These are phyloP conservation scores for Carpatolechia fugitivella DNA, from an alignment of 2,888 invertebrate species.

Conservation along the genomic window DNA sequence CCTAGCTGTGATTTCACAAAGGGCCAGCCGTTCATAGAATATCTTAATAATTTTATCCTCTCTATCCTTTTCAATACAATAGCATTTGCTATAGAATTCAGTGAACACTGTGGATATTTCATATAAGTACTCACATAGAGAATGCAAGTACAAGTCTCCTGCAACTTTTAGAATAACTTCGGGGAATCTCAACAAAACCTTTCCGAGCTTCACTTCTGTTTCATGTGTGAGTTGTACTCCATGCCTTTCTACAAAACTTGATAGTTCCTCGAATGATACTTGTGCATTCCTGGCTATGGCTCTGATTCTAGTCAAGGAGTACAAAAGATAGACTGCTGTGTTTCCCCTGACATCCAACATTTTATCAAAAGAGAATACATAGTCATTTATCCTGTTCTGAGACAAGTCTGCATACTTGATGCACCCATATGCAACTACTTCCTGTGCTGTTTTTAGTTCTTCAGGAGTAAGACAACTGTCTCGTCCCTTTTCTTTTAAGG, in stretches of 20 bases:
- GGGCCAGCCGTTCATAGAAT: constrained; percentile 90
- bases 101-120: constrained; percentile 95
- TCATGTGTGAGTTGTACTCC: constrained; percentile 89
- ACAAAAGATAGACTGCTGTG: constrained; percentile 97
- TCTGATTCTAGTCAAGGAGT: constrained; percentile 95
- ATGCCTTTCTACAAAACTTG: constrained; percentile 79
- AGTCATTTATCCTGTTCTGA: constrained; percentile 95
- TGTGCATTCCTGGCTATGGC: constrained; percentile 92
- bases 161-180: constrained; percentile 91
- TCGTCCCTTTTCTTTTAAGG: constrained; percentile 91
- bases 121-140: constrained; percentile 96
- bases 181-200: constrained; percentile 90
- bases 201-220: constrained; percentile 96
- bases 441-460: constrained; percentile 90
- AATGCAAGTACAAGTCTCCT: constrained; percentile 90
- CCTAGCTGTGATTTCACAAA: constrained; percentile 95
- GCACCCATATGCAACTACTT: constrained; percentile 97
- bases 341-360: constrained; percentile 99
- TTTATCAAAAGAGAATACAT: constrained; percentile 98
- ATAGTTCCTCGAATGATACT: constrained; percentile 80
- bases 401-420: constrained; percentile 98
- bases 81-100: constrained; percentile 98
- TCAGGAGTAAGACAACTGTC: constrained; percentile 89
- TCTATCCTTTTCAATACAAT: constrained; percentile 96
- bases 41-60: constrained; percentile 89